Conservation (phyloP, 2,113 vertebrate species). For the Eonycteris spelaea region DNA sequence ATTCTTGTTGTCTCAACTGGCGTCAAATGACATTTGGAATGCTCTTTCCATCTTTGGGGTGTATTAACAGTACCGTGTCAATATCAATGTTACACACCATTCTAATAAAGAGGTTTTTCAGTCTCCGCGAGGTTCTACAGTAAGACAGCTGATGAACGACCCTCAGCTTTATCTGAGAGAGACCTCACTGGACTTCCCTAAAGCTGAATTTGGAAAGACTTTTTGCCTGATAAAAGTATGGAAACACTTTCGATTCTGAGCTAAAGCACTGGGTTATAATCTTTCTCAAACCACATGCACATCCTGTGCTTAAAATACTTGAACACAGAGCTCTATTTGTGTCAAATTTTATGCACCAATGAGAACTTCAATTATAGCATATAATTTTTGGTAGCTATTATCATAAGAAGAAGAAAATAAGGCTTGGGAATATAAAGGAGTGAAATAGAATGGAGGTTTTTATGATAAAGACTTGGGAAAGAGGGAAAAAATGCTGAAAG, state of each 20-base stretch:
- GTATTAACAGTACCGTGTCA: background rate
- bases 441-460: background rate
- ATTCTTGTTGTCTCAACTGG: background rate
- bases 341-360: background rate
- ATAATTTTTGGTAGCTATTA: background rate
- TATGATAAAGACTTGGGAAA: background rate
- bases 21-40: background rate
- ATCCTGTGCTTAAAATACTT: background rate
- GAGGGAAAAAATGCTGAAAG: background rate
- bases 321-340: background rate
- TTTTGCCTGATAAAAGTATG: background rate
- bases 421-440: background rate
- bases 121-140: background rate
- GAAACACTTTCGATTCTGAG: background rate
- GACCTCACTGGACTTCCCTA: background rate
- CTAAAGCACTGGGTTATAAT: background rate
- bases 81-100: background rate
- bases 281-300: background rate
- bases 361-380: background rate
- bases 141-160: background rate
- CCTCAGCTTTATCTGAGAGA: background rate
- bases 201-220: background rate
- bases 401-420: background rate
- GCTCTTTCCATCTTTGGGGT: background rate
- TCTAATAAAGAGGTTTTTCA: background rate